Percentiles rank a stretch among this genome's conserved stretches.
phyloP scores from a whole-genome alignment of 1,140 invertebrate genomes.

The Drosophila nasuta region DNA sequence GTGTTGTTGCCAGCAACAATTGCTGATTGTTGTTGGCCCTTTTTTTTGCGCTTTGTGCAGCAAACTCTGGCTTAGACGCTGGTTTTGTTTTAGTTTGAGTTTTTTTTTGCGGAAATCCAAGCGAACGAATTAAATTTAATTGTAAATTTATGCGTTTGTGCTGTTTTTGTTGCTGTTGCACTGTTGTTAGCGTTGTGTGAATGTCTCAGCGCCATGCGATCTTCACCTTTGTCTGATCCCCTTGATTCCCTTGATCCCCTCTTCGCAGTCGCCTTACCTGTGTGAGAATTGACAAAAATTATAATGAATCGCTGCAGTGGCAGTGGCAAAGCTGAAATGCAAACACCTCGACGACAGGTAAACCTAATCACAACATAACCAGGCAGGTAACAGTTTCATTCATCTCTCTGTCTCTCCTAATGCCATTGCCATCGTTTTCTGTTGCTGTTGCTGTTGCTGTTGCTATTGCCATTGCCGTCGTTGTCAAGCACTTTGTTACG shows the following conservation, averaged over 20 bases:
- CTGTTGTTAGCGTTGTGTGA: slow-evolving; percentile 44
- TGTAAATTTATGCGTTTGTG: slow-evolving; percentile 75
- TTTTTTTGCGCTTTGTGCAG: not conserved
- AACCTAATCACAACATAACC: slow-evolving; percentile 64
- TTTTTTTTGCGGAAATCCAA: slow-evolving; percentile 70
- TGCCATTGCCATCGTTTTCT: slow-evolving; percentile 9
- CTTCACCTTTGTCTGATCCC: slow-evolving; percentile 66
- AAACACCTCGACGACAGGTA: slow-evolving; percentile 63
- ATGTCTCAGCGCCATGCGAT: slow-evolving; percentile 61
- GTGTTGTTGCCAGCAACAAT: slow-evolving; percentile 16
- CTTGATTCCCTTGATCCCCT: slow-evolving; percentile 10
- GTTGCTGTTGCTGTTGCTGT: slow-evolving; percentile 25
- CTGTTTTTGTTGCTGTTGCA: slow-evolving; percentile 6
- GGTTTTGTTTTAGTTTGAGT: not conserved
- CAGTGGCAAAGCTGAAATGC: slow-evolving; percentile 41
- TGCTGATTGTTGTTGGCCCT: slow-evolving; percentile 52
- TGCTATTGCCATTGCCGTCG: slow-evolving; percentile 8
- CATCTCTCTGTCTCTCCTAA: slow-evolving; percentile 34
- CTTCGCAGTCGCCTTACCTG: slow-evolving; percentile 28
- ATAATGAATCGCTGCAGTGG: slow-evolving; percentile 67
- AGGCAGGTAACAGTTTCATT: slow-evolving; percentile 75
- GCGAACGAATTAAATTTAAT: slow-evolving; percentile 80
- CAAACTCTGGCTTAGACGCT: not conserved
- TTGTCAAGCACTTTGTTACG: slow-evolving; percentile 66
- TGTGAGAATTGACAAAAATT: slow-evolving; percentile 82